A percentile compares a stretch with the other conserved stretches of the same genome.
phyloP scores from a whole-genome alignment of 2,888 invertebrate species.

The Sphaerophoria taeniata region DNA sequence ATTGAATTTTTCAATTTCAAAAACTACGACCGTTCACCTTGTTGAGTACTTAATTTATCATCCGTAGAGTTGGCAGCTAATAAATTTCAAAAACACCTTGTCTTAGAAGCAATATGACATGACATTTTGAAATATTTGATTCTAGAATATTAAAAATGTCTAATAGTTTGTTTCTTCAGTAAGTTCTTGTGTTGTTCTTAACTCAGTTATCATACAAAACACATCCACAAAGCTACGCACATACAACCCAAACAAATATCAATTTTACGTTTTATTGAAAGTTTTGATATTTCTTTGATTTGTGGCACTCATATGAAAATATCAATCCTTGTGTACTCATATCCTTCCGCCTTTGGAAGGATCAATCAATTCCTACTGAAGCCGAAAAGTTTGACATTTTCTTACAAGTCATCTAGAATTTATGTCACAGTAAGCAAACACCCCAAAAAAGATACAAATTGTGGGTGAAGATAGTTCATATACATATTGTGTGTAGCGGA shows the following conservation, averaged over 20 bases:
- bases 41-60: no score
- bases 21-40: no score
- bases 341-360: not conserved
- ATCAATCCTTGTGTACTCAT: slow-evolving; percentile 26
- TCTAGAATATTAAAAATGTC: not conserved
- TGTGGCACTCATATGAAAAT: not conserved
- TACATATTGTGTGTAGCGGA: not conserved
- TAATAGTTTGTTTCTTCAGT: slow-evolving; percentile 10
- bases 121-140: no score
- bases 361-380: slow-evolving; percentile 46
- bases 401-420: slow-evolving; percentile 44
- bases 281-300: slow-evolving; percentile 18
- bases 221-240: not conserved
- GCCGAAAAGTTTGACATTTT: slow-evolving; percentile 55
- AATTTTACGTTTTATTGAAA: slow-evolving; percentile 42
- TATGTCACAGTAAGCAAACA: slow-evolving; percentile 35
- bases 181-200: not conserved
- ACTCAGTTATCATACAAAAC: not conserved
- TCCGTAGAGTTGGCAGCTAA: no score
- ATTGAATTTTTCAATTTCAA: no score
- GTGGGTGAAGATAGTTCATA: not conserved
- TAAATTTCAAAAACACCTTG: no score
- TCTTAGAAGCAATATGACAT: no score
- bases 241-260: not conserved
- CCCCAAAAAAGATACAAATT: not conserved